Evolutionary conservation across 2,888 invertebrate species (phyloP).

Genomic region (Hydrotaea diabolus): DNA sequence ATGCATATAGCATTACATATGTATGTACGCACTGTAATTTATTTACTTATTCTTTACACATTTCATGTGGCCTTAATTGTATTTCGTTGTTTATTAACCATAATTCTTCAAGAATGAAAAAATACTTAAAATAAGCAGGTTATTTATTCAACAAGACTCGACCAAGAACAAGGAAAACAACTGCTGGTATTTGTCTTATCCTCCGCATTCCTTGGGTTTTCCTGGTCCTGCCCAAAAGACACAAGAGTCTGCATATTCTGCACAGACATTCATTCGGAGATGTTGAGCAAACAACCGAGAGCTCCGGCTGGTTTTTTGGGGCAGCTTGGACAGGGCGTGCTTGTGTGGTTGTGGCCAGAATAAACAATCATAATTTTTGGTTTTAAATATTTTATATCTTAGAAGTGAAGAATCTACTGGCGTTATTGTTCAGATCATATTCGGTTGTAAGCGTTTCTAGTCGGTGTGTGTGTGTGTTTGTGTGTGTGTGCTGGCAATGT

Average conservation of each 20-base stretch:
- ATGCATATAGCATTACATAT: not conserved
- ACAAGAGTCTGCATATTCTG: not conserved
- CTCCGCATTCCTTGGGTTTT: not conserved
- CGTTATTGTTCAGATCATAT: not conserved
- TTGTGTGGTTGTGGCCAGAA: not conserved
- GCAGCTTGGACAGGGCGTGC: not conserved
- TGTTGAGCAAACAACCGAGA: constrained; percentile 22
- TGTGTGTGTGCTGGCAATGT: constrained; percentile 1
- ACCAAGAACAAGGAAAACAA: not conserved
- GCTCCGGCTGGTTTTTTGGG: not conserved
- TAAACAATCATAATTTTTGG: constrained; percentile 42
- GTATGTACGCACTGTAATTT: not conserved
- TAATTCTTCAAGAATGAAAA: constrained; percentile 24
- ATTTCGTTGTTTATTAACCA: constrained; percentile 21
- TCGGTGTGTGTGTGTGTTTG: not conserved
- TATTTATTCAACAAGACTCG: not conserved
- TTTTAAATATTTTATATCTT: constrained; percentile 29
- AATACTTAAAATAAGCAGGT: constrained; percentile 13
- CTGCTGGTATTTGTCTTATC: constrained; percentile 30
- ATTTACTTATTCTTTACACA: constrained; percentile 3
- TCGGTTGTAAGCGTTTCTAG: not conserved
- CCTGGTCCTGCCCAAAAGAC: not conserved
- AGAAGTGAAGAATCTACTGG: constrained; percentile 21
- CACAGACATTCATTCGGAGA: not conserved
- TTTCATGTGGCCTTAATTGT: constrained; percentile 17